Base-by-base conservation (phyloP, 2,797 vertebrate genomes). In the Pteropus rufus region DNA sequence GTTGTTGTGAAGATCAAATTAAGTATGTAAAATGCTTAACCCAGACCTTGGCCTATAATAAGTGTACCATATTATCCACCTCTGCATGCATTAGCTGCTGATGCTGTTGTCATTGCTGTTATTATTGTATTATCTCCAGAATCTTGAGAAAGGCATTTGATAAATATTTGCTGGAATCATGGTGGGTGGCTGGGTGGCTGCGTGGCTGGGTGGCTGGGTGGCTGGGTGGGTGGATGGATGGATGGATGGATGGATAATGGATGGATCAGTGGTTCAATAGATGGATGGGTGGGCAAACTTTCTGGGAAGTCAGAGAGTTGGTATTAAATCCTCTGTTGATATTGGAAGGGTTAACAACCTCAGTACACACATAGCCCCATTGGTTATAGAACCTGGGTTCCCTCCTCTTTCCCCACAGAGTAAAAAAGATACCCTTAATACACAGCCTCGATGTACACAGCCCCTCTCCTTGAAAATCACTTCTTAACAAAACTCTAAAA, bases 401-500 rank as follows among this genome's bases (percentile, higher is more conserved):
- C 23, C 58, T 76, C 19, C 58, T 93, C 62, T 73, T 12, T 31
- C 46, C 39, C 62, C 7, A 34, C 34, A 90, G n/a, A 79, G 19
- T 69, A 26, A 49, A 91, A 89, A 72, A 64, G 44, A 94, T 56
- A 49, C 31, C 62, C 29, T 76, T 93, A 79, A 91, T 49, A 79
- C 54, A 76, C 12, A 89, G 77, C 62, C 41, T 88, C 24, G 16
- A 54, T 18, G 21, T 29, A 56, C 77, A 76, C 44, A 89, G 49
- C 31, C 21, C 24, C 44, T 14, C 29, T 31, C 60, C 31, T 46
- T 49, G 67, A 93, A 94, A 96, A 84, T 65, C 91, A 83, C 75
- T 88, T 96, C 89, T 94, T 97, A 96, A 93, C 91, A 94, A 96
- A 96, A 92, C 89, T 92, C 75, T 84, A 69, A 85, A 87, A 88